Evolutionary conservation across 2,888 invertebrate genomes (phyloP), one percentile per base, ranked within the genome.

Genomic region (Papilio gigon): DNA sequence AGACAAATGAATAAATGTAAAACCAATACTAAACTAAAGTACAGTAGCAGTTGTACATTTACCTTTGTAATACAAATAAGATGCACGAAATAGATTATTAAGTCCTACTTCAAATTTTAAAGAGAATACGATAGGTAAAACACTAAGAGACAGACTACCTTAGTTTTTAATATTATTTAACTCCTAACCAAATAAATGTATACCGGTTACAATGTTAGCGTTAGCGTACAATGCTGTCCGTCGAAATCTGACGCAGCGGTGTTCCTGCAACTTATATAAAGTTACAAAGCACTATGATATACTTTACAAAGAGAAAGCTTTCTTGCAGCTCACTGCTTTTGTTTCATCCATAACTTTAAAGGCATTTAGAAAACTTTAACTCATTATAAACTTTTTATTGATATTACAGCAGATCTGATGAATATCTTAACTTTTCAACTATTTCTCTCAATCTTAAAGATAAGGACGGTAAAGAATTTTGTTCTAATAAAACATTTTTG

Each of bases 221-320:
- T n/a, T n/a, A 9, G 30, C 6, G 27, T 9, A 30, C 53, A 30
- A 30, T 30, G 53, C 30, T 9, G 30, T 27, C 50, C 25, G 25
- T 53, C 27, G 53, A 53, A 53, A 53, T 30, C 30, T 53, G 53
- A 53, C 9, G n/a, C 53, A 53, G 53, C 30, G 5, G 17, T 6
- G 42, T 6, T 53, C 6, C 30, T 53, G 30, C n/a, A 30, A 53
- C n/a, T 30, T 53, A 30, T 30, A 53, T 50, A n/a, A 27, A 53
- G 53, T 53, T 53, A 27, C 27, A 30, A 53, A 53, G 53, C 30
- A 17, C 6, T 27, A 27, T 53, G 25, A 53, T 30, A n/a, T 30
- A n/a, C 53, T 25, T 25, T 33, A 37, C 1, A 11, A 37, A n/a
- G n/a, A 30, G 17, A 30, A 53, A 53, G 27, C 27, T 53, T 53